Conservation (phyloP, 2,888 invertebrate genomes). For the Deilephila elpenor region DNA sequence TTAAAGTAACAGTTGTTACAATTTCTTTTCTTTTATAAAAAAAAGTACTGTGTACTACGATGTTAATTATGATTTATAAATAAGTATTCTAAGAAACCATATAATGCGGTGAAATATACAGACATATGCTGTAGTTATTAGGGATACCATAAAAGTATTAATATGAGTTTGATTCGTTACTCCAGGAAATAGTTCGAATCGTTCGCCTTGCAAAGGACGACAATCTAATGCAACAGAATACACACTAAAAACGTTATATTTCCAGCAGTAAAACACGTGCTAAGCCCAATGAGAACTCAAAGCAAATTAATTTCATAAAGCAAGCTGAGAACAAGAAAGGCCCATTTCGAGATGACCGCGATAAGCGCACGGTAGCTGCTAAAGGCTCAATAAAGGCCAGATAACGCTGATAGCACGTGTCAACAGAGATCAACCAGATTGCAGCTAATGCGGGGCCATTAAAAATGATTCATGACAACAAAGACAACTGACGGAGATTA, state of each 20-base stretch:
- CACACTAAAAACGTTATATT: background rate
- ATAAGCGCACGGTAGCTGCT: constrained; percentile 34
- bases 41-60: too few species aligned
- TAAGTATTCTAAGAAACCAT: too few species aligned
- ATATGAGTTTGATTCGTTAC: too few species aligned
- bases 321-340: constrained; percentile 16
- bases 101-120: too few species aligned
- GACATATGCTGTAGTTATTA: too few species aligned
- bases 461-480: constrained; percentile 37
- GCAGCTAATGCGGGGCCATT: constrained; percentile 41
- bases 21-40: too few species aligned
- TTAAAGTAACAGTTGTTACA: too few species aligned
- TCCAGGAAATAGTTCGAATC: too few species aligned
- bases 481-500: constrained; percentile 17
- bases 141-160: too few species aligned
- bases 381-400: constrained; percentile 35
- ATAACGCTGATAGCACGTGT: constrained; percentile 39
- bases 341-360: constrained; percentile 33
- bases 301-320: constrained; percentile 21
- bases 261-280: background rate
- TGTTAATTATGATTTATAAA: too few species aligned
- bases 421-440: constrained; percentile 38
- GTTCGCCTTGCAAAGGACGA: background rate
- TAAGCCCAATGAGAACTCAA: background rate
- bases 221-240: too few species aligned